Percentiles rank a stretch among this genome's conserved stretches.
Conservation (phyloP, 2,113 vertebrate species). For the Corydoras sp. region DNA sequence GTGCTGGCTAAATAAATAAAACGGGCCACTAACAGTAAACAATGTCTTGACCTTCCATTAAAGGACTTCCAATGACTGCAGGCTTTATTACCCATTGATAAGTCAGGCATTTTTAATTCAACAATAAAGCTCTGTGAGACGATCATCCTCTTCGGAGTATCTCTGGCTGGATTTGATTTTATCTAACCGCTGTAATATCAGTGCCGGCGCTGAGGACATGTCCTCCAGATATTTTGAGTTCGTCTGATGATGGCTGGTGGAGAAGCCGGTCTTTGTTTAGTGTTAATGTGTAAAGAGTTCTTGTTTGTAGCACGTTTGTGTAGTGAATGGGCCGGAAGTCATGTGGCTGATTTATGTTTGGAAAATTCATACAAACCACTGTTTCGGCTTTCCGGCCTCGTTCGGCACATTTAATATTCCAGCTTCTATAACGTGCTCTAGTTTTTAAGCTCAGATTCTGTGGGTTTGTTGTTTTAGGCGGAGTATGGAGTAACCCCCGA, state of each 20-base stretch:
- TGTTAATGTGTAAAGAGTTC: background rate
- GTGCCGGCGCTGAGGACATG: background rate
- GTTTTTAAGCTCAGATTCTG: constrained; percentile 17
- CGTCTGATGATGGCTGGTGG: background rate
- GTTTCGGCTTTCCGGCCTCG: no score
- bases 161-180: background rate
- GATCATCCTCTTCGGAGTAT: background rate
- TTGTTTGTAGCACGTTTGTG: background rate
- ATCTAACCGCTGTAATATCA: background rate
- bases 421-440: background rate
- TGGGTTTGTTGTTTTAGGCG: constrained; percentile 61
- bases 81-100: no score
- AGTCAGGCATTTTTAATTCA: background rate
- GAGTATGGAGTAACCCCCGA: constrained; percentile 95
- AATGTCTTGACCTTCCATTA: background rate
- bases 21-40: background rate
- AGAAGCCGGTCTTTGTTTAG: background rate
- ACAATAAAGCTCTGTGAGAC: background rate
- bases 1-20: no score
- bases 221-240: background rate
- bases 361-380: background rate
- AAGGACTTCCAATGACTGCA: background rate
- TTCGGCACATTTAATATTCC: no score
- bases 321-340: background rate
- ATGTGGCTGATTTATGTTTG: background rate